Evolutionary conservation across 1,140 invertebrate genomes (phyloP), one percentile per base, ranked within the genome.

Genomic region (Gyrodactylus salaris): DNA sequence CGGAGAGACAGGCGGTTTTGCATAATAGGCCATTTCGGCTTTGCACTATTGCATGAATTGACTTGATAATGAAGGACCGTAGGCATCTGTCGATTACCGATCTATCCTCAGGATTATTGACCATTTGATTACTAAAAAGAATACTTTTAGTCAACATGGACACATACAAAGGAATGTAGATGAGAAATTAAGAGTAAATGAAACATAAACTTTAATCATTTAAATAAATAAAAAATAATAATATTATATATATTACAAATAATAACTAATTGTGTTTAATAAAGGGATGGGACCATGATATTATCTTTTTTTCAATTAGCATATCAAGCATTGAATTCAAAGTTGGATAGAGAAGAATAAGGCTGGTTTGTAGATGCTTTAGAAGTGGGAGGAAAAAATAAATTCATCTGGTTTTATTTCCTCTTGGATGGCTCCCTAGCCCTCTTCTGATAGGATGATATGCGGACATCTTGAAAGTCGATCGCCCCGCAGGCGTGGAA

Each of bases 21-120:
- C 25, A 71, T 25, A 71, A 1, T 16, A 24, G 20, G 23, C 70
- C 70, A 71, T 25, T 71, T 71, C 70, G n/a, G 16, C 21, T 26
- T 25, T 71, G 70, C 1, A 71, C 70, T 24, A 71, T 71, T 1
- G 70, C 21, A 7, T 71, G 70, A 25, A 71, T 71, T 24, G 21
- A 71, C 25, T 71, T 71, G 1, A 71, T 71, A 25, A 71, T 71
- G 25, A 71, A 71, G 20, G 70, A 25, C 20, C 70, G 21, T 25
- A 71, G 25, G 26, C 70, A 71, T 25, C 70, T 71, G 34, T 54
- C 34, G n/a, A 54, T n/a, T 7, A 54, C 34, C 7, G 34, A 7
- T 54, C 34, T 54, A 54, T 54, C 34, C 7, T 54, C n/a, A 7
- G n/a, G 7, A 54, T 54, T n/a, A 54, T n/a, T 54, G n/a, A 54